A percentile compares a stretch with the other conserved stretches of the same genome.
phyloP scores from a whole-genome alignment of 2,888 invertebrate species.

The Agriopis marginaria region DNA sequence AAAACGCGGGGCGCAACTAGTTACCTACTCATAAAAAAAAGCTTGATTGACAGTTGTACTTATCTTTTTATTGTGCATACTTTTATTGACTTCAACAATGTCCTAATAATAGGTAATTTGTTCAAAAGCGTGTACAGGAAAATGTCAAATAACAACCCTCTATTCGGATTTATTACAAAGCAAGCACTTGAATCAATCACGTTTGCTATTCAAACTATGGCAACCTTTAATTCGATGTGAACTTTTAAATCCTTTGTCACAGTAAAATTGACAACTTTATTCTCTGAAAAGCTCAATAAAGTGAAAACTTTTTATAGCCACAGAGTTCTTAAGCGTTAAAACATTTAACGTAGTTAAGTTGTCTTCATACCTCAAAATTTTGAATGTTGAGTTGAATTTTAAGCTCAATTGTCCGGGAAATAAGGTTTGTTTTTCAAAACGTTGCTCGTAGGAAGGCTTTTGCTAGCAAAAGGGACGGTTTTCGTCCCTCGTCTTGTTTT shows the following conservation, averaged over 20 bases:
- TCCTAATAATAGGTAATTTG: conserved; percentile 3
- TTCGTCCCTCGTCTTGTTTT: conserved; percentile 40
- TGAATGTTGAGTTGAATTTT: neutral
- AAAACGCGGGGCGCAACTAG: too few relatives aligned
- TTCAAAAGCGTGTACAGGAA: conserved; percentile 6
- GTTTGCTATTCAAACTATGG: conserved; percentile 38
- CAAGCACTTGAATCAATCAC: conserved; percentile 43
- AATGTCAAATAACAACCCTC: conserved; percentile 25
- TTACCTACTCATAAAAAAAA: too few relatives aligned
- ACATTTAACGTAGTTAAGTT: neutral
- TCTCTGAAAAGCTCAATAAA: neutral
- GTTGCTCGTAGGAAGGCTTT: conserved; percentile 13
- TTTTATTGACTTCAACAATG: conserved; percentile 2
- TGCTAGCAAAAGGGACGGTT: conserved; percentile 31
- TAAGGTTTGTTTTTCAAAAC: conserved; percentile 20
- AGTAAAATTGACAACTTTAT: neutral
- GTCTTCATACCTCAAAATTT: conserved; percentile 3
- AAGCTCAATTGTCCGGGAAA: conserved; percentile 4
- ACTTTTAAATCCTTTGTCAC: conserved; percentile 16
- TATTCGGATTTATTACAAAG: conserved; percentile 31
- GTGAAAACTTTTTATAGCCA: neutral
- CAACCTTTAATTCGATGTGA: conserved; percentile 20
- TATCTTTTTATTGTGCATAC: neutral
- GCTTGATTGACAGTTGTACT: neutral
- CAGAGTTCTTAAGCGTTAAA: conserved; percentile 7